Evolutionary conservation across 2,888 invertebrate species (phyloP).

Genomic region (Dyspetes luteomarginatus): DNA sequence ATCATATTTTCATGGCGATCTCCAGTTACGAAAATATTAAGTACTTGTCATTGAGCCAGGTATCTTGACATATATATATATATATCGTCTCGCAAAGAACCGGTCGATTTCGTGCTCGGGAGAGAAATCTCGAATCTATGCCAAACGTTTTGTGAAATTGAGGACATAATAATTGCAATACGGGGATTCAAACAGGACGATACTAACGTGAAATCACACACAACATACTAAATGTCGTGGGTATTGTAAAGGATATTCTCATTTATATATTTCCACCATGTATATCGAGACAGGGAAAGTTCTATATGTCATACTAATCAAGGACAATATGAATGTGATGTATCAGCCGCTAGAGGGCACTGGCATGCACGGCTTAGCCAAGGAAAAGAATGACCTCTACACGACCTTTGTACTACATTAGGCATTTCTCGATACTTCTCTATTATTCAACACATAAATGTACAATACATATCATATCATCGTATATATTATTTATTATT

Average conservation of each 20-base stretch:
- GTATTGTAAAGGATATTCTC: not conserved
- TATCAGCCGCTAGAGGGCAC: conserved; percentile 3
- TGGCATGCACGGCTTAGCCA: conserved; percentile 12
- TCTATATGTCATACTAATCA: conserved; percentile 35
- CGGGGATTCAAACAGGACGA: not conserved
- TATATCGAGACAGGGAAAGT: conserved; percentile 55
- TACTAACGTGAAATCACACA: not conserved
- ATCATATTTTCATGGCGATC: not conserved
- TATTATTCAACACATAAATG: conserved; percentile 43
- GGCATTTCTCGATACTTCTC: conserved; percentile 42
- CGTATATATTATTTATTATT: conserved; percentile 23
- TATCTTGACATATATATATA: too few species aligned
- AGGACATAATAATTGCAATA: conserved; percentile 72
- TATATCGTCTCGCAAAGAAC: not conserved
- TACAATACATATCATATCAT: conserved; percentile 13
- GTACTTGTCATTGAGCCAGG: too few species aligned
- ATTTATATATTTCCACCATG: not conserved
- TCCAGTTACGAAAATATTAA: not conserved
- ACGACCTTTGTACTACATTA: conserved; percentile 33
- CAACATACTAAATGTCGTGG: not conserved
- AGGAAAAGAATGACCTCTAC: conserved; percentile 13
- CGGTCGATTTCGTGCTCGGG: conserved; percentile 57
- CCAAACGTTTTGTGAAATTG: conserved; percentile 81
- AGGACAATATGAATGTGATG: conserved; percentile 36
- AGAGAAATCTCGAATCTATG: conserved; percentile 81